Conservation (phyloP, 2,113 vertebrate species). For the Xenus cinereus region DNA sequence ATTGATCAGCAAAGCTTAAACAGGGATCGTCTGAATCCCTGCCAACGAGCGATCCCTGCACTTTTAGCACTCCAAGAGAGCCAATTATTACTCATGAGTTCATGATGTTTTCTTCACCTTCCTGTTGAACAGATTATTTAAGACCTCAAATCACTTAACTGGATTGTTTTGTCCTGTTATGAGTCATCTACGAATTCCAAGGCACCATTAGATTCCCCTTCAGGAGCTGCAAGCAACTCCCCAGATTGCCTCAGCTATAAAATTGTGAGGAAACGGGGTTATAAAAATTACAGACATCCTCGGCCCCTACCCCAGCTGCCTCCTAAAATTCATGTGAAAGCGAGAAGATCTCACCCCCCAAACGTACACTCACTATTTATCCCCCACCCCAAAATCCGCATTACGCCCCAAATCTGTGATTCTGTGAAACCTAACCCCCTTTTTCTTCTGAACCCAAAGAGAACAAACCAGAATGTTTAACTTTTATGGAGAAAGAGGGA, state of each 20-base stretch:
- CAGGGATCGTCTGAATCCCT: neutral
- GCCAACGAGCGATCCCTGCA: neutral
- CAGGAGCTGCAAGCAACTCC: conserved; percentile 26
- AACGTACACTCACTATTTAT: neutral
- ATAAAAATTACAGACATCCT: neutral
- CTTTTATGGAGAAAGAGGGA: neutral
- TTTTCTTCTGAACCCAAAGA: neutral
- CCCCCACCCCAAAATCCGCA: neutral
- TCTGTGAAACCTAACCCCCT: neutral
- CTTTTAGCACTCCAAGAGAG: conserved; percentile 10
- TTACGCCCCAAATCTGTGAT: neutral
- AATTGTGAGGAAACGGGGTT: neutral
- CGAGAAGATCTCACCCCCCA: neutral
- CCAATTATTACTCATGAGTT: conserved; percentile 56
- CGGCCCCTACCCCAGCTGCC: neutral
- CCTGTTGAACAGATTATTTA: conserved; percentile 59
- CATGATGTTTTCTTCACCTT: conserved; percentile 65
- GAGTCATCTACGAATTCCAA: conserved; percentile 51
- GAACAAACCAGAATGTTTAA: neutral
- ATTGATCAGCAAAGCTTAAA: conserved; percentile 13
- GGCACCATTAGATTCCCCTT: conserved; percentile 22
- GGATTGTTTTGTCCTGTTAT: conserved; percentile 56
- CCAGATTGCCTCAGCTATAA: neutral
- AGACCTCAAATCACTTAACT: conserved; percentile 55
- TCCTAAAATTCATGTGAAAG: neutral